Percentiles rank a stretch among this genome's conserved stretches.
Evolutionary conservation across 1,140 invertebrate species (phyloP).

Genomic region (Dinoponera quadriceps): DNA sequence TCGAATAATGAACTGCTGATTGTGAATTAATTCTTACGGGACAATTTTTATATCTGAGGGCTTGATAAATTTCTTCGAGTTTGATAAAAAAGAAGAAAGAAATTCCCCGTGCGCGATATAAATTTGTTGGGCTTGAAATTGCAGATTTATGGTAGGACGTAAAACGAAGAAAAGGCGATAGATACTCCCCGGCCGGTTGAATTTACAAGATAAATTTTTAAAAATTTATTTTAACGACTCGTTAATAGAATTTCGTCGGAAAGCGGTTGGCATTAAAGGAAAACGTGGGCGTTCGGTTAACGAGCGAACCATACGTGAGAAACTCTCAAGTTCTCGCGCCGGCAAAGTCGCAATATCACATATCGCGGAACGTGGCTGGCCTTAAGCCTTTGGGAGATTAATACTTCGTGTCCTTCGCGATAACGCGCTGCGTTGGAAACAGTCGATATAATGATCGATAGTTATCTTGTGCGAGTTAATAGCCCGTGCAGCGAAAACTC

Average conservation of each 20-base stretch:
- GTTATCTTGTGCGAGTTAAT: constrained; percentile 40
- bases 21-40: background rate
- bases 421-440: constrained; percentile 16
- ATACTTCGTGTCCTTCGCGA: constrained; percentile 14
- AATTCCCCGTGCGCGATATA: too few species aligned
- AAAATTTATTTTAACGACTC: too few species aligned
- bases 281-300: background rate
- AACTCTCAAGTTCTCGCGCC: background rate
- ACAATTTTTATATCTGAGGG: background rate
- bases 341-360: background rate
- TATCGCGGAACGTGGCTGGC: background rate
- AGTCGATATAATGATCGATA: constrained; percentile 45
- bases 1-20: background rate
- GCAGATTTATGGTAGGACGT: too few species aligned
- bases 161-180: too few species aligned
- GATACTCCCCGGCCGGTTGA: too few species aligned
- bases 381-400: background rate
- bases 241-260: too few species aligned
- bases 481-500: constrained; percentile 25
- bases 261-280: too few species aligned
- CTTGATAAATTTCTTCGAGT: too few species aligned
- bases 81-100: too few species aligned
- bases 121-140: too few species aligned
- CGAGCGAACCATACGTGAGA: background rate
- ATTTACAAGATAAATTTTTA: too few species aligned